Base-by-base conservation (phyloP, 2,113 vertebrate species). In the Ictalurus furcatus region DNA sequence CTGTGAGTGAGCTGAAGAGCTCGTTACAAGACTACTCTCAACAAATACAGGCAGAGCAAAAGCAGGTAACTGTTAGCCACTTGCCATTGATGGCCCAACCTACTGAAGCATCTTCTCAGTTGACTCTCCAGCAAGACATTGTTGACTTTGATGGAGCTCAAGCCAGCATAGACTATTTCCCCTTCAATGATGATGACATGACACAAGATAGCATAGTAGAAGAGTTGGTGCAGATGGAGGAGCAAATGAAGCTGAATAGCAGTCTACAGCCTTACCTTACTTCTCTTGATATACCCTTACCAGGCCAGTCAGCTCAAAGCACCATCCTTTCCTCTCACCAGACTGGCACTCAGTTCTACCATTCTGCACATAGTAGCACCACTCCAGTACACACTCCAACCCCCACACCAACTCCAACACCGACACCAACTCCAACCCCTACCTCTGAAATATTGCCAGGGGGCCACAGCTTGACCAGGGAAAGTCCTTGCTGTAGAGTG, bases 121-220 rank as follows among this genome's bases (percentile, higher is more conserved):
- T 97, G 93, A 93, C 97, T 92, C 96, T 96, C 92, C 92, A 97
- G 95, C 95, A 97, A 21, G 98, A 98, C 90, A 96, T 99, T 93
- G 97, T 97, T 71, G 97, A 97, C 86, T 98, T 98, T 92, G 95
- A 97, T 30, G 96, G 96, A 85, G 95, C 97, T 81, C 98, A 98
- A 89, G 93, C 97, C 82, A 98, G 92, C 37, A 97, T 98, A 44
- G 97, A 95, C 95, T 99, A 97, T 94, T 99, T 99, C 90, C 97
- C 97, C 0, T 99, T 99, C 91, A 90, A 93, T 94, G 97, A 97
- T 78, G 98, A 99, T 0, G 98, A 99, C 82, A 97, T 99, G 82
- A 99, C 98, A 63, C 98, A 99, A 91, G 98, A 99, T 91, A 99
- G 98, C 94, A 99, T 99, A 85, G 98, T 99, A 89, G 98, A 99